A percentile compares a stretch with the other conserved stretches of the same genome.
Evolutionary conservation across 92 coral and sea anemone species (phyloP).

Genomic region (Epizoanthus rinbou): DNA sequence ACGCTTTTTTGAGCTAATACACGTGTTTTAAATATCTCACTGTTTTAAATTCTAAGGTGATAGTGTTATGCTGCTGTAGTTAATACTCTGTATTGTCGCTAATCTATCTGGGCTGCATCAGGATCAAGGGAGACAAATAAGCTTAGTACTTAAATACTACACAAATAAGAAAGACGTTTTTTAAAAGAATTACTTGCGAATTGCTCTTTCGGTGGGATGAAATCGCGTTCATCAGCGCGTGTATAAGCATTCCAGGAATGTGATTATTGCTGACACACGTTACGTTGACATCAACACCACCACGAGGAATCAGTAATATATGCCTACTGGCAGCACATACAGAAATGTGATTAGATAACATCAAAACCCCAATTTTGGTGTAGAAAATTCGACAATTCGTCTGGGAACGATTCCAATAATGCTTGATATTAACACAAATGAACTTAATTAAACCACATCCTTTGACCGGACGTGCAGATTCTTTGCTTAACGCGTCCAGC

Average conservation of each 20-base stretch:
- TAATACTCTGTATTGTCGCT: too few species aligned
- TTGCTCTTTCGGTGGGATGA: too few species aligned
- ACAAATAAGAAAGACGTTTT: too few species aligned
- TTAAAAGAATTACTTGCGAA: too few species aligned
- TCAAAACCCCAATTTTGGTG: neutral
- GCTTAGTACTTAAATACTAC: too few species aligned
- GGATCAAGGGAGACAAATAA: too few species aligned
- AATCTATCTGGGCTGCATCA: too few species aligned
- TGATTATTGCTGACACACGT: neutral
- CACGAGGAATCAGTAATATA: neutral
- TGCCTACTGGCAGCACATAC: neutral
- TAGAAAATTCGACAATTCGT: neutral
- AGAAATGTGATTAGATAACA: conserved; percentile 17
- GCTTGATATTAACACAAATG: neutral
- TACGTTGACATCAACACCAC: neutral
- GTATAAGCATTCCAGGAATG: neutral
- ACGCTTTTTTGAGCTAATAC: too few species aligned
- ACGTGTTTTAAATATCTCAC: too few species aligned
- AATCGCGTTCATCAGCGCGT: too few species aligned
- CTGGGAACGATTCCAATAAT: neutral
- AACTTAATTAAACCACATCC: neutral
- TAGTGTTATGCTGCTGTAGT: too few species aligned
- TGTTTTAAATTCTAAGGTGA: too few species aligned
- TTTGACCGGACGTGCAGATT: conserved; percentile 2
- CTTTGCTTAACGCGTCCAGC: neutral